Conservation (phyloP, 2,888 invertebrate species). For the Noctua comes region DNA sequence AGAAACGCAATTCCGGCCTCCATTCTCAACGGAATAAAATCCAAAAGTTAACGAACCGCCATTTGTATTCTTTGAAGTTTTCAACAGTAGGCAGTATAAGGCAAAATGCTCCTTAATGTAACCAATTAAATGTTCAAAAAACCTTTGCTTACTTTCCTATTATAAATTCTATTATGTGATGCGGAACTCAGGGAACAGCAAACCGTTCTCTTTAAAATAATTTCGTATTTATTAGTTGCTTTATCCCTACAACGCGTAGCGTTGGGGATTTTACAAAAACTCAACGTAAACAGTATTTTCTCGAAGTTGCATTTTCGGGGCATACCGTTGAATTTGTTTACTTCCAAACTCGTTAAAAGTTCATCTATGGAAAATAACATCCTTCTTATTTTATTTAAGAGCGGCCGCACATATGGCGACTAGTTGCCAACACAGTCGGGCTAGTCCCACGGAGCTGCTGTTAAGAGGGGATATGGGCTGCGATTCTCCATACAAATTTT, state of each 20-base stretch:
- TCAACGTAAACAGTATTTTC: slow-evolving; percentile 17
- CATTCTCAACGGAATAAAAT: slow-evolving; percentile 42
- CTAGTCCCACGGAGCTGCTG: neutral
- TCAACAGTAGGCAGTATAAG: slow-evolving; percentile 23
- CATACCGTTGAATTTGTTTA: slow-evolving; percentile 28
- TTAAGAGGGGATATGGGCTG: too few species aligned
- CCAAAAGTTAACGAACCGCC: slow-evolving; percentile 53
- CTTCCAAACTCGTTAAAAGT: slow-evolving; percentile 37
- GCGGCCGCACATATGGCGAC: neutral
- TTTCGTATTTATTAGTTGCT: slow-evolving; percentile 22
- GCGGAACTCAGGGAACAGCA: slow-evolving; percentile 23
- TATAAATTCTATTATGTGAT: slow-evolving; percentile 41
- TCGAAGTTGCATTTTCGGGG: slow-evolving; percentile 17
- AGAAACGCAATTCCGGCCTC: slow-evolving; percentile 25
- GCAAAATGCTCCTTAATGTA: slow-evolving; percentile 53
- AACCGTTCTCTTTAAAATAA: slow-evolving; percentile 23
- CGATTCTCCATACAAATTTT: too few species aligned
- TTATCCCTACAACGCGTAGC: neutral
- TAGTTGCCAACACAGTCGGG: neutral
- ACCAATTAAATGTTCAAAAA: slow-evolving; percentile 63
- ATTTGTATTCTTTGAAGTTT: slow-evolving; percentile 59
- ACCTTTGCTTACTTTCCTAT: slow-evolving; percentile 38
- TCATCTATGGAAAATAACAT: slow-evolving; percentile 22
- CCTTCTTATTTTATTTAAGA: slow-evolving; percentile 6
- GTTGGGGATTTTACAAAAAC: neutral